Base-by-base conservation (phyloP, 2,888 invertebrate genomes). In the Mayetiola destructor region DNA sequence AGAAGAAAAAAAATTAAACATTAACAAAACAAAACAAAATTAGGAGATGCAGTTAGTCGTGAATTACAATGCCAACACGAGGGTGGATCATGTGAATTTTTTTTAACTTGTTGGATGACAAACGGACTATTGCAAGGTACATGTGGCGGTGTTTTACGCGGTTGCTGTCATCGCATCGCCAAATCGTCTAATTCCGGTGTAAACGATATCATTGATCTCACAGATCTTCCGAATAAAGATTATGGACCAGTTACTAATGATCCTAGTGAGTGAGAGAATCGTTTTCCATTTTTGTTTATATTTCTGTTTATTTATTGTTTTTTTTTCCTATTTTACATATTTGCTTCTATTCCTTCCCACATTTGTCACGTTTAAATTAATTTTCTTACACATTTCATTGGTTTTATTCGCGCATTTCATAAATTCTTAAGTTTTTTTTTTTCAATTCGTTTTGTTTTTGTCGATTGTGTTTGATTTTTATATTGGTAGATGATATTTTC, bases 91-190 rank as follows among this genome's bases (percentile, higher is more conserved):
- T 92, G 92, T 72, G 90, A 91, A 73, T 90, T 91, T 76, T 90
- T 91, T 77, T 79, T 91, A 67, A 82, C 85, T 73, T 92, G 91
- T 75, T 92, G 91, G 91, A 82, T 91, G 79, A 80, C 85, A 60
- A 88, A 89, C 64, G 91, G 91, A 59, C 77, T 89, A 59, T 76
- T 91, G 67, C 89, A 90, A 66, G 88, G 88, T 62, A 81, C 87
- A 62, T 92, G 91, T 72, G 83, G 84, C 63, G 82, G 85, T 61
- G 76, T 91, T 62, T 77, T 91, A 64, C 85, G 83, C 69, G 89
- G 89, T 62, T 92, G 91, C 78, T 92, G 91, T 73, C 85, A 86
- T 69, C 82, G 87, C 72, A 78, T 80, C 59, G 80, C 82, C 14
- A 84, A 84, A 68, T 77, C 80, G 60, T 75, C 77, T 55, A 80